Evolutionary conservation across 2,888 invertebrate species (phyloP).

Genomic region (Eupithecia tripunctaria): DNA sequence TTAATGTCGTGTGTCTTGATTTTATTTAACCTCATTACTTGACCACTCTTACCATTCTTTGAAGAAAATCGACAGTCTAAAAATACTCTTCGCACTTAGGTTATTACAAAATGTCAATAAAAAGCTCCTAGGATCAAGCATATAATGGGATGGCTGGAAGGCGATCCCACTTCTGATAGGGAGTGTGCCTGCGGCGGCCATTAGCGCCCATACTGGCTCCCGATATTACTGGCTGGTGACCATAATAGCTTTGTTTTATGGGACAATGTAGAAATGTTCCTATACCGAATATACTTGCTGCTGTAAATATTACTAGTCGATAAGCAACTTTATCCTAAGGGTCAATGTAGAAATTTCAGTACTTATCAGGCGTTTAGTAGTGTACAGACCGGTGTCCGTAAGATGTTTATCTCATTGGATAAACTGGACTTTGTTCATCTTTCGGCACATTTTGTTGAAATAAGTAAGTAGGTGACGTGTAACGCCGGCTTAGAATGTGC

Average conservation of each 20-base stretch:
- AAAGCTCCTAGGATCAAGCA: constrained; percentile 46
- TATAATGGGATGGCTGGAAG: constrained; percentile 58
- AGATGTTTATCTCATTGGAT: neutral
- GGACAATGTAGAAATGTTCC: neutral
- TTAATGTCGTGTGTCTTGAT: neutral
- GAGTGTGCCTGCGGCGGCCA: constrained; percentile 70
- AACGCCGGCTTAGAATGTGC: too few relatives aligned
- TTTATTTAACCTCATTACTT: neutral
- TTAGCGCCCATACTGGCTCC: constrained; percentile 71
- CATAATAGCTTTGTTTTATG: constrained; percentile 38
- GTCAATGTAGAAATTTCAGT: neutral
- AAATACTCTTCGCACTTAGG: constrained; percentile 24
- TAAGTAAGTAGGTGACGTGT: too few relatives aligned
- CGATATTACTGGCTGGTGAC: constrained; percentile 62
- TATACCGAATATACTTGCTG: neutral
- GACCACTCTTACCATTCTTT: neutral
- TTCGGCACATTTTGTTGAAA: neutral
- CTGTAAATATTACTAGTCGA: neutral
- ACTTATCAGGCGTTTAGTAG: neutral
- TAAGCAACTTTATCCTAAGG: neutral
- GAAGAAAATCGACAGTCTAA: constrained; percentile 12
- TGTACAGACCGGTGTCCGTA: neutral
- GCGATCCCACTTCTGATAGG: constrained; percentile 67
- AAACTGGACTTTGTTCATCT: neutral
- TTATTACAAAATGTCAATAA: constrained; percentile 46